Evolutionary conservation across 2,888 invertebrate species (phyloP), one percentile per base, ranked within the genome.

Genomic region (Diabrotica balteata): DNA sequence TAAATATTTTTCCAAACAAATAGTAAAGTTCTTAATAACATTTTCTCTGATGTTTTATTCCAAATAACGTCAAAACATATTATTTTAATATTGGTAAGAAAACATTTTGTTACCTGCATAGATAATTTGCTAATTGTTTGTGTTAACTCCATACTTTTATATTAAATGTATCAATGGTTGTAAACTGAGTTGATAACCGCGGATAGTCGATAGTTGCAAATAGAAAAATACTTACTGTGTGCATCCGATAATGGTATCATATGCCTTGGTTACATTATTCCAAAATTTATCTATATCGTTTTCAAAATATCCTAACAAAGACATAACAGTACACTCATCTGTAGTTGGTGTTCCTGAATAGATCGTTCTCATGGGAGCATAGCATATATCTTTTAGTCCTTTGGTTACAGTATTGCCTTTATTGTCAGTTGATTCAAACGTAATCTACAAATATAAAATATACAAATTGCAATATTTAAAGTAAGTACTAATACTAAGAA

Each of bases 241-340:
- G 72, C 87, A 87, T 17, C 75, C 78, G 58, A 84, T 79, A 59
- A 91, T 81, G 63, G 86, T 87, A 69, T 87, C 85, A 44, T 63
- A 66, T 8, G 62, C 43, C 7, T 54, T 46, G 11, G n/a, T 68
- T 4, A 53, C 4, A 60, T 74, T 68, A 22, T 55, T 51, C 10
- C 60, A 71, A 54, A 73, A 74, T 7, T 55, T 74, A 0, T 79
- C 69, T 62, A 88, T 80, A 72, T 89, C 81, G 73, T 88, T 89
- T 66, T 91, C 90, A 77, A 94, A 93, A 80, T 93, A 96, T 43
- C 94, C 92, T 75, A 93, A 88, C 22, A 93, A 85, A 58, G 94
- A 95, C 86, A 95, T 93, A 3, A 93, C 87, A 0, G 93, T 89
- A 80, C 98, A 98, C 53, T 91, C 86, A 0, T 87, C 83, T 0